Conservation (phyloP, 2,113 vertebrate species). For the Papio anubis region DNA sequence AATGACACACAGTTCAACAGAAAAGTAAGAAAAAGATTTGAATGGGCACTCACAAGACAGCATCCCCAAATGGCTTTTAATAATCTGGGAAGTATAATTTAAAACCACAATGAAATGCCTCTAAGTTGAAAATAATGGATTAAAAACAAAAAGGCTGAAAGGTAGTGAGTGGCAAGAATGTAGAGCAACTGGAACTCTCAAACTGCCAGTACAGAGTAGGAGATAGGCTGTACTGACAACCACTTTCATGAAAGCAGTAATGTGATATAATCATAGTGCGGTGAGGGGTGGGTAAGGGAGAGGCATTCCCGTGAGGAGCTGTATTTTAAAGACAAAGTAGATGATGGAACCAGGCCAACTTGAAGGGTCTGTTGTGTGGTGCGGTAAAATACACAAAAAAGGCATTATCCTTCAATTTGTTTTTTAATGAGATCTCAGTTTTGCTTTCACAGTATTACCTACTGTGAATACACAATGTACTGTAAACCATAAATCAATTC, state of each 20-base stretch:
- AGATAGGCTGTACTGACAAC: background rate
- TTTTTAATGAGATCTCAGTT: conserved; percentile 7
- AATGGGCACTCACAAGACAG: conserved; percentile 20
- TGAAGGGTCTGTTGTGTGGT: background rate
- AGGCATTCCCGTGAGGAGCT: background rate
- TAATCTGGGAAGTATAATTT: background rate
- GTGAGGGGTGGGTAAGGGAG: background rate
- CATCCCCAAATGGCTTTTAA: conserved; percentile 1
- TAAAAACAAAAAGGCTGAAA: conserved; percentile 33
- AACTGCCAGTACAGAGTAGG: background rate
- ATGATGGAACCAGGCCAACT: background rate
- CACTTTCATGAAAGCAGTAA: background rate
- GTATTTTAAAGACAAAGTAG: background rate
- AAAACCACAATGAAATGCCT: conserved; percentile 20
- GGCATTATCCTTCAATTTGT: background rate
- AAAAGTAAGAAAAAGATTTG: background rate
- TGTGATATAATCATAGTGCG: background rate
- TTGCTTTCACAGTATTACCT: conserved; percentile 19
- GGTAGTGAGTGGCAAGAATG: background rate
- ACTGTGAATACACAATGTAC: conserved; percentile 1
- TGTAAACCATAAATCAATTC: background rate
- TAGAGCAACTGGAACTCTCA: background rate
- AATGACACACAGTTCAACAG: background rate
- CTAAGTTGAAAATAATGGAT: background rate
- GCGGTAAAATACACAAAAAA: background rate